A percentile compares a stretch with the other conserved stretches of the same genome.
These are phyloP conservation scores for Habroteleia sp. DNA, from an alignment of 2,888 invertebrate species.

Conservation along the genomic window DNA sequence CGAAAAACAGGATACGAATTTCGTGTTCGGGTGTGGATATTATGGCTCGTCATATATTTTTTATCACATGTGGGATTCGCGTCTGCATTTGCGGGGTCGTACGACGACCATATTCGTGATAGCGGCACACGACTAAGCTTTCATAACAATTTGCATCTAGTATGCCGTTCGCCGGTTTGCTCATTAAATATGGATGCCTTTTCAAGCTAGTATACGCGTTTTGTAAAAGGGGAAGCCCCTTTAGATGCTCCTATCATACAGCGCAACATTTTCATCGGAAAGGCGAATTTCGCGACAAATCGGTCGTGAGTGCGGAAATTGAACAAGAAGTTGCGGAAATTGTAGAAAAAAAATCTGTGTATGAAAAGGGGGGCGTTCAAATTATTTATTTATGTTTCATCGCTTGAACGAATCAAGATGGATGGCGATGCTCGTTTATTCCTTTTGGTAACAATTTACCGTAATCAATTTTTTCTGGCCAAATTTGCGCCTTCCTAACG, in stretches of 20 bases:
- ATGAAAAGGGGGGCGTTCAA: too few species aligned
- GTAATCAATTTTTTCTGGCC: slow-evolving; percentile 1
- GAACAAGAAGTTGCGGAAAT: too few species aligned
- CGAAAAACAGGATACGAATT: slow-evolving; percentile 51
- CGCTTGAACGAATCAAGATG: neutral
- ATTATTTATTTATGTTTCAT: neutral
- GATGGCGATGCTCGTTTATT: neutral
- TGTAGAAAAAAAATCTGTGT: too few species aligned
- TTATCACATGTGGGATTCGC: slow-evolving; percentile 76
- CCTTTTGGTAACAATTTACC: neutral
- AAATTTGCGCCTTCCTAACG: slow-evolving; percentile 6
- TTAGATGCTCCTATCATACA: slow-evolving; percentile 51
- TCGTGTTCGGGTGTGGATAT: slow-evolving; percentile 39
- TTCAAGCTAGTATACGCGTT: slow-evolving; percentile 62
- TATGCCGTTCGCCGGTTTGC: slow-evolving; percentile 67
- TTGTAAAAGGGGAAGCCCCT: slow-evolving; percentile 63
- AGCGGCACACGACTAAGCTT: slow-evolving; percentile 76
- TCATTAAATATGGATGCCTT: slow-evolving; percentile 79
- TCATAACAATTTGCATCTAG: slow-evolving; percentile 80
- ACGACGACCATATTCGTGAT: slow-evolving; percentile 72
- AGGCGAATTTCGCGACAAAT: slow-evolving; percentile 7
- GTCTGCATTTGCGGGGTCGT: slow-evolving; percentile 58
- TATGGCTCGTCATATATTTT: slow-evolving; percentile 71
- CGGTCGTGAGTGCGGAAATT: too few species aligned
- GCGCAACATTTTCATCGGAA: slow-evolving; percentile 53